Evolutionary conservation across 2,113 vertebrate species (phyloP).

Genomic region (Dasyurus viverrinus): DNA sequence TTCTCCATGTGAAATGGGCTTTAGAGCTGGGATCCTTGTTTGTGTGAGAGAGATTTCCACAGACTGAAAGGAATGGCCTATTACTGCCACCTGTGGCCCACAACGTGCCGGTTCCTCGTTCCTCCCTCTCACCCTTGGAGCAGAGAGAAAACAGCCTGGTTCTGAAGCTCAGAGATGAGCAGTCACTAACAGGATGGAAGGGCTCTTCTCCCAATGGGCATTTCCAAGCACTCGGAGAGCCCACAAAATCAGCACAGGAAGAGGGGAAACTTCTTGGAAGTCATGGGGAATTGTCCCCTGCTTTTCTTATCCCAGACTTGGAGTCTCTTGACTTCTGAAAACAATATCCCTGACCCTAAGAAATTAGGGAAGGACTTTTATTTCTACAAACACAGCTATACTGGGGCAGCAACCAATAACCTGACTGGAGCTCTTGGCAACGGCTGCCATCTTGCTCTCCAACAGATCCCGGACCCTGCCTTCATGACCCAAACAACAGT

Average conservation of each 20-base stretch:
- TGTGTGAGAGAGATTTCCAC: no score
- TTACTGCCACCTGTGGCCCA: no score
- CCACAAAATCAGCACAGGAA: background rate
- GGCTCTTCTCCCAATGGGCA: background rate
- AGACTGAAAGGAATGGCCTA: no score
- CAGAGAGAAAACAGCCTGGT: no score
- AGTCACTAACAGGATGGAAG: background rate
- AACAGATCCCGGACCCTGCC: background rate
- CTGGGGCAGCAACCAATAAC: background rate
- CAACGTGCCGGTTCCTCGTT: no score
- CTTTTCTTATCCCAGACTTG: background rate
- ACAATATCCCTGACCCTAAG: background rate
- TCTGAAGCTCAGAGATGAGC: background rate
- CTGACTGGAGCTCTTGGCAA: background rate
- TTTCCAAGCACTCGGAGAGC: background rate
- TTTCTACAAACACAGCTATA: background rate
- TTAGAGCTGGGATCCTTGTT: no score
- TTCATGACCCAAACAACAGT: background rate
- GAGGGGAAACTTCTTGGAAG: background rate
- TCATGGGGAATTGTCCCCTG: background rate
- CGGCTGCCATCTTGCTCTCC: background rate
- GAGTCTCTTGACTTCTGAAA: no score
- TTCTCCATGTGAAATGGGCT: background rate
- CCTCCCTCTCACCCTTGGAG: background rate
- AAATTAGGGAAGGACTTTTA: background rate